These are phyloP conservation scores for Holacanthus passer DNA, from an alignment of 2,113 vertebrate genomes.

Conservation along the genomic window DNA sequence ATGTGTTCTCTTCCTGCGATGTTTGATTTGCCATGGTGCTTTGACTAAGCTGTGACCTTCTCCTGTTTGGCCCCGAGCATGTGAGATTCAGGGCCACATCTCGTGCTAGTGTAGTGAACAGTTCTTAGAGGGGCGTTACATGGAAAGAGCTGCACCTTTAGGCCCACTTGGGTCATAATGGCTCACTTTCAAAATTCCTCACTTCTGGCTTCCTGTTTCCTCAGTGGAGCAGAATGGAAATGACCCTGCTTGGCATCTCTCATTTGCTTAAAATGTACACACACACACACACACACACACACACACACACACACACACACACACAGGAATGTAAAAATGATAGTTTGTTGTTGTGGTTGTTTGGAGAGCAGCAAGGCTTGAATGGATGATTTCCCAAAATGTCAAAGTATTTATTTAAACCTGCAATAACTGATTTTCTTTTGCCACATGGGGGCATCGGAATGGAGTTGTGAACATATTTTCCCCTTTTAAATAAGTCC, in stretches of 20 bases:
- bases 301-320: no score
- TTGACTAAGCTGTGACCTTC: constrained; percentile 33
- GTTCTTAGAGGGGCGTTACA: neutral
- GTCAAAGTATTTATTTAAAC: no score
- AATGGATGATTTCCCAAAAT: no score
- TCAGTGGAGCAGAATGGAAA: neutral
- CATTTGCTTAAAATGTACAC: no score
- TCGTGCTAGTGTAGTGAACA: neutral
- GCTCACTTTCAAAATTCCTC: neutral
- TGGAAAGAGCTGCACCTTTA: neutral
- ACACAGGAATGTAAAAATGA: no score
- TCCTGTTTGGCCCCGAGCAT: constrained; percentile 48
- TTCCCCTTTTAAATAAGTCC: no score
- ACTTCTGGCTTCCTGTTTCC: neutral
- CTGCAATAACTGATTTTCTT: no score
- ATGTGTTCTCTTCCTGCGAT: constrained; percentile 23
- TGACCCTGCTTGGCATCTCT: neutral
- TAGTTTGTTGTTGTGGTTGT: no score
- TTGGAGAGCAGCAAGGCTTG: no score
- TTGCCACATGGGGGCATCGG: no score
- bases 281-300: no score
- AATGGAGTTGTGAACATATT: no score
- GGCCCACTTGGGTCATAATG: neutral
- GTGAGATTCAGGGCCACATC: neutral
- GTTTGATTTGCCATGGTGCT: constrained; percentile 32